Base-by-base conservation (phyloP, 2,797 vertebrate species). In the Mormyrus proboscirostris region DNA sequence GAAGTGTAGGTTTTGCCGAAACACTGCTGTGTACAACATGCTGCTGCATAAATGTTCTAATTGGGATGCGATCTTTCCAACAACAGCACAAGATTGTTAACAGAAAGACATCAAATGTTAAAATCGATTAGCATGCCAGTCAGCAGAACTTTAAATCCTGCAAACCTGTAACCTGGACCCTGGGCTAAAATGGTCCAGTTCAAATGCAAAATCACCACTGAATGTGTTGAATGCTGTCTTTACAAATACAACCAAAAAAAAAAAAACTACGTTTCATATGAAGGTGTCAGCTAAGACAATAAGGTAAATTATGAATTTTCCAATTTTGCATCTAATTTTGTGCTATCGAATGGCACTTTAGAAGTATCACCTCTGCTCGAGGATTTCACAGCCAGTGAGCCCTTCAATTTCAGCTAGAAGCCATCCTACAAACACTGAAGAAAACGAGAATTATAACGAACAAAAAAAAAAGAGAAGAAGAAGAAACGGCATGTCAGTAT, bases 401-500 rank as follows among this genome's bases (percentile, higher is more conserved):
- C 10, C 12, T 69, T 69, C 14, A 4, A 14, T 33, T 69, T 14
- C 25, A 33, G 65, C 65, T 33, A 69, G 29, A 25, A 69, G 9
- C 33, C 14, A 29, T 16, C 53, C 9, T n/a, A 49, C 4, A 51
- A 33, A 10, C 9, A 33, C 57, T 87, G 2, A 51, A 2, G 14
- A 25, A 10, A 29, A 73, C 4, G 7, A 69, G 12, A 73, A 76
- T 2, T 53, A 14, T 55, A 38, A 88, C 8, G 22, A 91, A 33
- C 51, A 12, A 69, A 33, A 4, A 55, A 38, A 82, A 22, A 29
- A 29, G 29, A 4, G 19, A 16, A 16, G 16, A 22, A 82, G 5
- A 41, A 88, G 82, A 88, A 50, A 62, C 22, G 29, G 82, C 86
- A 88, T 51, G 59, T 89, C 50, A 88, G 33, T 76, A 57, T 89